Evolutionary conservation across 2,888 invertebrate genomes (phyloP).

Genomic region (Schrankia costaestrigalis): DNA sequence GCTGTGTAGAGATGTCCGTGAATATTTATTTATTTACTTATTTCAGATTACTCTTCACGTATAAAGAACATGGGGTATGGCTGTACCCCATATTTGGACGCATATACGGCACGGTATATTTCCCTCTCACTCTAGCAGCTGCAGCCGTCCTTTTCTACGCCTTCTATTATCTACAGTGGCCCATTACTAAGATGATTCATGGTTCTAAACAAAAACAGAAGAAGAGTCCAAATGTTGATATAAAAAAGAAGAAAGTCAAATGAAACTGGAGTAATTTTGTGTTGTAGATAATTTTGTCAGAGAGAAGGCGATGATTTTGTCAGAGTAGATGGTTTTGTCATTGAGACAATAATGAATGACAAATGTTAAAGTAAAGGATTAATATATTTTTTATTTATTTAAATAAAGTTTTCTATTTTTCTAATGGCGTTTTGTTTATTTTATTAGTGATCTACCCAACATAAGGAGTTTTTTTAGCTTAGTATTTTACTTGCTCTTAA

Average conservation of each 20-base stretch:
- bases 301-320: too few species aligned
- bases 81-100: conserved; percentile 54
- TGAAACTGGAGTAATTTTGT: too few species aligned
- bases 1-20: not conserved
- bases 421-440: not conserved
- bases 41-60: conserved; percentile 61
- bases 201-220: conserved; percentile 11
- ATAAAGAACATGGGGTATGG: conserved; percentile 49
- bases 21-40: too few species aligned
- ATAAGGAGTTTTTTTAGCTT: too few species aligned
- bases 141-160: conserved; percentile 20
- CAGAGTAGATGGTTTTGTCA: too few species aligned
- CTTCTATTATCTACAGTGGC: conserved; percentile 55
- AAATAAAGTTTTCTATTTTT: not conserved
- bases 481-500: too few species aligned
- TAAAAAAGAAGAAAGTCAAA: conserved; percentile 9
- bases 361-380: not conserved
- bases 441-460: too few species aligned
- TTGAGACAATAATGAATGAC: too few species aligned
- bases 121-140: conserved; percentile 28
- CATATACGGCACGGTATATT: conserved; percentile 47
- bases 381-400: conserved; percentile 1
- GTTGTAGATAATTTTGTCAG: too few species aligned
- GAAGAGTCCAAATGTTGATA: conserved; percentile 7
- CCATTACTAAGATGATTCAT: conserved; percentile 36